Evolutionary conservation across 2,797 vertebrate species (phyloP).

Genomic region (Gymnothorax javanicus): DNA sequence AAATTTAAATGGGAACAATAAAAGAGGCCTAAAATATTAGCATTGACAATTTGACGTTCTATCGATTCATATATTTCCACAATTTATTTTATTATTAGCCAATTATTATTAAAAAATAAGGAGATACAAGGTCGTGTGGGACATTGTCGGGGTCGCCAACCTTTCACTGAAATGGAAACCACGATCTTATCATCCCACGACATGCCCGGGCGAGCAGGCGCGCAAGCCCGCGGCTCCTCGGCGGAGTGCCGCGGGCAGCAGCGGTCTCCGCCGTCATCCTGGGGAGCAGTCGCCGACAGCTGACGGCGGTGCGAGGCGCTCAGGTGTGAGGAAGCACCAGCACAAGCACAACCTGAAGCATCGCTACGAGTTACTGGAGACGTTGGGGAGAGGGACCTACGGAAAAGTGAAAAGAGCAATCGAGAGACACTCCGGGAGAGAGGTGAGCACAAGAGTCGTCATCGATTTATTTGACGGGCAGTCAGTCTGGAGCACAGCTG

Average conservation of each 20-base stretch:
- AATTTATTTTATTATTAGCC: not conserved
- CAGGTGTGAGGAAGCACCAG: conserved; percentile 81
- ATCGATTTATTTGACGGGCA: not conserved
- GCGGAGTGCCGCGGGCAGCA: conserved; percentile 31
- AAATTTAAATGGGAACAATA: not conserved
- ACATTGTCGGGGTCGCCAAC: not conserved
- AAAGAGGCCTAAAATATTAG: conserved; percentile 8
- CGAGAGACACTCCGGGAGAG: conserved; percentile 82
- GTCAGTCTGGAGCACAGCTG: not conserved
- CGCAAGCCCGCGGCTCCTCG: conserved; percentile 19
- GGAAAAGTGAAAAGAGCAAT: conserved; percentile 86
- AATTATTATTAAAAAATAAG: not conserved
- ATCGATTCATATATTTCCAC: not conserved
- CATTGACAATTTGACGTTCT: not conserved
- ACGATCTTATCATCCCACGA: conserved; percentile 24
- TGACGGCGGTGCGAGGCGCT: conserved; percentile 61
- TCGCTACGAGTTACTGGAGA: conserved; percentile 85
- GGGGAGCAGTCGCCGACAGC: conserved; percentile 47
- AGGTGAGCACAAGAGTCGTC: conserved; percentile 70
- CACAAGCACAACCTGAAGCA: conserved; percentile 91
- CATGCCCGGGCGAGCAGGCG: conserved; percentile 15
- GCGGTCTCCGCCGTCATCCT: conserved; percentile 39
- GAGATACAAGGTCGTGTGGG: not conserved
- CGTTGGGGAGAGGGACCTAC: conserved; percentile 84
- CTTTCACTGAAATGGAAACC: conserved; percentile 32